Evolutionary conservation across 2,113 vertebrate species (phyloP).

Genomic region (Xerus inauris): DNA sequence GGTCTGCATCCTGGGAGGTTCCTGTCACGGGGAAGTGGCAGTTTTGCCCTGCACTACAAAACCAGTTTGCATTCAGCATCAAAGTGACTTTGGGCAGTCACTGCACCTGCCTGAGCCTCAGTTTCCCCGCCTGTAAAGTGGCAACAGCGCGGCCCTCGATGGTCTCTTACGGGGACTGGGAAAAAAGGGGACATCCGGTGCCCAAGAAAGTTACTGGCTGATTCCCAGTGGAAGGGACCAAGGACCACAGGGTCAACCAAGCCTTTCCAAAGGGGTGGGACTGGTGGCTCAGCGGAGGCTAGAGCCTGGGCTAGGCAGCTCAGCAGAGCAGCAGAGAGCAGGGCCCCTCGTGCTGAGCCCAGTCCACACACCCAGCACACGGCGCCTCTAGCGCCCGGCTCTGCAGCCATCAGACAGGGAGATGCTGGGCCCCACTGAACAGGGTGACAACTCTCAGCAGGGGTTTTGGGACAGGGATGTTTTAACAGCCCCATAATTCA

Average conservation of each 20-base stretch:
- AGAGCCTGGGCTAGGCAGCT: fast-evolving
- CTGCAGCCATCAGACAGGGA: fast-evolving
- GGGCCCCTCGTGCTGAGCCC: not conserved
- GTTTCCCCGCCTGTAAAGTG: not conserved
- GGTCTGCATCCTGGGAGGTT: fast-evolving
- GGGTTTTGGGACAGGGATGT: too few species aligned
- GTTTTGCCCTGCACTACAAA: not conserved
- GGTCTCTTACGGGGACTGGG: not conserved
- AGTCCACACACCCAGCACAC: fast-evolving
- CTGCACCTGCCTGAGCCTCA: not conserved
- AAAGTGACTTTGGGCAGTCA: not conserved
- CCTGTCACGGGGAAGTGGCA: fast-evolving
- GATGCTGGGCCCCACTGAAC: fast-evolving
- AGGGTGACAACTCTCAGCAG: fast-evolving
- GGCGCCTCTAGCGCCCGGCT: too few species aligned
- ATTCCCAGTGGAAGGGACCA: not conserved
- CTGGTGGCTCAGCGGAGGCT: fast-evolving
- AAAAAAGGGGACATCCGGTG: fast-evolving
- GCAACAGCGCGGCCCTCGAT: fast-evolving
- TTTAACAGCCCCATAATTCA: not conserved
- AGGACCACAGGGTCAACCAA: not conserved
- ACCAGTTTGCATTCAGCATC: not conserved
- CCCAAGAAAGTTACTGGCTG: fast-evolving
- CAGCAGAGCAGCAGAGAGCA: not conserved
- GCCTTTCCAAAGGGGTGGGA: not conserved